phyloP scores from a whole-genome alignment of 2,888 invertebrate genomes.

The Chrysotoxum bicinctum region DNA sequence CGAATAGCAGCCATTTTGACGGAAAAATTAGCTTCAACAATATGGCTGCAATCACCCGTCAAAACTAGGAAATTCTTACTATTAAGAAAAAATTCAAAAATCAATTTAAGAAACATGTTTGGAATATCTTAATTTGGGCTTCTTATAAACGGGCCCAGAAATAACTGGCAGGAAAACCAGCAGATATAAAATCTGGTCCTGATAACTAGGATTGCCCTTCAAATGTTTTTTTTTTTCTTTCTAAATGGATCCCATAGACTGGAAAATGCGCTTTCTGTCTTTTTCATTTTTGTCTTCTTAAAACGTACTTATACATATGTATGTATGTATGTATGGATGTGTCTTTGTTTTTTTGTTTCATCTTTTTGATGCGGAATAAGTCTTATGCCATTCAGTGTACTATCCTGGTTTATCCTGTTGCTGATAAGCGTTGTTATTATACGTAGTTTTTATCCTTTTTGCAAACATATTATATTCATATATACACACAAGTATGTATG shows the following conservation, averaged over 20 bases:
- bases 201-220: neutral
- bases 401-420: constrained; percentile 71
- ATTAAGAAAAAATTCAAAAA: too few relatives aligned
- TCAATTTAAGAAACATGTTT: too few relatives aligned
- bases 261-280: constrained; percentile 62
- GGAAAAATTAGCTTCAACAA: too few relatives aligned
- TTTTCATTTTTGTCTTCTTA: neutral
- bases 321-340: neutral
- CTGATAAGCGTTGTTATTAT: constrained; percentile 70
- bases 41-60: too few relatives aligned
- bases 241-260: constrained; percentile 55
- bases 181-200: neutral
- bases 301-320: neutral
- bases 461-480: neutral
- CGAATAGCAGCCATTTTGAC: too few relatives aligned
- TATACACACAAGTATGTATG: neutral
- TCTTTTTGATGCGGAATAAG: constrained; percentile 55
- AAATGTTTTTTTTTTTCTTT: neutral
- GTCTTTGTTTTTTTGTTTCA: constrained; percentile 25
- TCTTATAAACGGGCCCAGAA: neutral
- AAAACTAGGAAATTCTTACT: too few relatives aligned
- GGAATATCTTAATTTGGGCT: too few relatives aligned
- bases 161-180: neutral
- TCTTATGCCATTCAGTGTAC: constrained; percentile 54
- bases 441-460: constrained; percentile 38